These are phyloP conservation scores for Zelleria hepariella DNA, from an alignment of 2,888 invertebrate species.

Conservation along the genomic window DNA sequence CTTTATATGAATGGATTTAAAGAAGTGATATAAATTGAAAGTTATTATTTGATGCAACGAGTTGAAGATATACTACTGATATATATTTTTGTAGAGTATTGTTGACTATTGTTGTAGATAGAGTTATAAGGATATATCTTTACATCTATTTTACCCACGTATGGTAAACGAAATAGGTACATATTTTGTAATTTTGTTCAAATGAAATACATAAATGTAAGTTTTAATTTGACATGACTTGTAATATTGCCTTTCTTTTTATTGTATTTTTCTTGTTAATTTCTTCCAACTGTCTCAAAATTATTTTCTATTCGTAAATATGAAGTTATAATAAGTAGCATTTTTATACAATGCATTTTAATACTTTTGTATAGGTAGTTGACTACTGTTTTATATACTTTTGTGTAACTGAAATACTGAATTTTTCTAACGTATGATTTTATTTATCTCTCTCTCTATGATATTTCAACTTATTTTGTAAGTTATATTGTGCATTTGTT, in stretches of 20 bases:
- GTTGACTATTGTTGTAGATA: neutral
- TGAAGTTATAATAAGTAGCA: neutral
- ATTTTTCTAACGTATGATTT: neutral
- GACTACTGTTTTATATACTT: neutral
- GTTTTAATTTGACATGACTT: neutral
- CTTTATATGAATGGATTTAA: neutral
- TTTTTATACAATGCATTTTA: neutral
- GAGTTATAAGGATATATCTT: neutral
- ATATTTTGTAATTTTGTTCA: no score
- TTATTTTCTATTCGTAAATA: neutral
- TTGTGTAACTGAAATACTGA: neutral
- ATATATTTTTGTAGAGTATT: neutral
- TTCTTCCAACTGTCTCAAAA: neutral
- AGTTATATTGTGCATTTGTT: conserved; percentile 15
- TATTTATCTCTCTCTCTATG: conserved; percentile 10
- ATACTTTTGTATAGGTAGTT: neutral
- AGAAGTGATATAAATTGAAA: neutral
- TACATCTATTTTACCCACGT: no score
- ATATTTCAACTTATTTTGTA: conserved; percentile 6
- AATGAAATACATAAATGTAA: neutral
- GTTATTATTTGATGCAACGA: neutral
- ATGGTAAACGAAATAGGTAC: no score
- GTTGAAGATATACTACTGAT: neutral
- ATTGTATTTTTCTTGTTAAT: neutral
- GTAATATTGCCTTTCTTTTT: neutral